Evolutionary conservation across 2,888 invertebrate genomes (phyloP).

Genomic region (Sphaeridia pumilis): DNA sequence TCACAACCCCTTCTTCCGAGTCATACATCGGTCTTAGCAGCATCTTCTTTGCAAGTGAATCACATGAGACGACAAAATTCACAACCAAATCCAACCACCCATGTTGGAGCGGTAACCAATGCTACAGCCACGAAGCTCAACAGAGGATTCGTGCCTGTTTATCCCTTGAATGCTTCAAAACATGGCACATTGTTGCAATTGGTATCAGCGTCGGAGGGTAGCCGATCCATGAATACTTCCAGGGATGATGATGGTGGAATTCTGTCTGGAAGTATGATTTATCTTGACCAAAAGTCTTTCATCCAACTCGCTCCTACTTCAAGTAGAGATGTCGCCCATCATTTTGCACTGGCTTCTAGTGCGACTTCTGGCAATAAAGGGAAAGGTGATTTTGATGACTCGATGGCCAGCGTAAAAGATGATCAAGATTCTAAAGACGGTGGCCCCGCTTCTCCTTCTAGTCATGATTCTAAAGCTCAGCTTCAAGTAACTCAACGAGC

Average conservation of each 20-base stretch:
- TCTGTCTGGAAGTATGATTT: constrained; percentile 8
- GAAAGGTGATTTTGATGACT: not conserved
- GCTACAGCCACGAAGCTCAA: not conserved
- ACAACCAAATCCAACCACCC: constrained; percentile 19
- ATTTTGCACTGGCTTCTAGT: constrained; percentile 8
- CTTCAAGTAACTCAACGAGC: constrained; percentile 43
- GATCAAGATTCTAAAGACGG: not conserved
- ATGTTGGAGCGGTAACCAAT: not conserved
- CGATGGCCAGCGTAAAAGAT: not conserved
- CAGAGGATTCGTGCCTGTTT: constrained; percentile 9
- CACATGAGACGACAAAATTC: constrained; percentile 33
- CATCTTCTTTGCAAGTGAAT: not conserved
- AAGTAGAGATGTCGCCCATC: constrained; percentile 5
- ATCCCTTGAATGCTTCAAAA: constrained; percentile 9
- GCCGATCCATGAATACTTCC: not conserved
- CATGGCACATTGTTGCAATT: constrained; percentile 12
- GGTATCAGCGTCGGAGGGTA: constrained; percentile 6
- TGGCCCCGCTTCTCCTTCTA: not conserved
- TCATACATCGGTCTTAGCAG: constrained; percentile 18
- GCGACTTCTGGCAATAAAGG: not conserved
- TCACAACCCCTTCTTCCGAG: constrained; percentile 30
- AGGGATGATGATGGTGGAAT: constrained; percentile 12
- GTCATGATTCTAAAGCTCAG: not conserved
- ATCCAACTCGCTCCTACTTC: constrained; percentile 29
- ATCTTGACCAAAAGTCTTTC: constrained; percentile 18